These are phyloP conservation scores for Ursus arctos DNA, from an alignment of 2,113 vertebrate genomes.

Conservation along the genomic window DNA sequence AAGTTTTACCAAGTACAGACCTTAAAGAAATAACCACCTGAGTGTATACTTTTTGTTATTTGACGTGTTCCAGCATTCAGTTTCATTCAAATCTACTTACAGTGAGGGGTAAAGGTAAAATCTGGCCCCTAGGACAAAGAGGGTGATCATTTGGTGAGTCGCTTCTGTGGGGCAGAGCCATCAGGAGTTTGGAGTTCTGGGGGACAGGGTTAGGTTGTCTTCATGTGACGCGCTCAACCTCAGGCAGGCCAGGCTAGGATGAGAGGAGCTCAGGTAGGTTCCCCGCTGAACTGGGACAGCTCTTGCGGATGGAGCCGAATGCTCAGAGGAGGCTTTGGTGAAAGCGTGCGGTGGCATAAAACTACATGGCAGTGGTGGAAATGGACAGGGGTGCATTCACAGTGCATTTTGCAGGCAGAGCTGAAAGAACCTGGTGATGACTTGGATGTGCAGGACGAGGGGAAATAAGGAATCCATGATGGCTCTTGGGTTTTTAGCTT, in stretches of 20 bases:
- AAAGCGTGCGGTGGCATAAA: background rate
- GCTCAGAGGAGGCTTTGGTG: background rate
- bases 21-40: background rate
- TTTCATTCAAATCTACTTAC: background rate
- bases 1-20: background rate
- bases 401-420: background rate
- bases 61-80: background rate
- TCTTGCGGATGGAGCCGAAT: background rate
- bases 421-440: background rate
- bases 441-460: background rate
- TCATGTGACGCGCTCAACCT: background rate
- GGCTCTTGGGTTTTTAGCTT: background rate
- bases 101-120: background rate
- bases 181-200: background rate
- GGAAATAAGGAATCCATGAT: background rate
- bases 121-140: background rate
- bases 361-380: background rate
- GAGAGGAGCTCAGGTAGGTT: background rate
- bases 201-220: background rate
- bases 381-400: fast-evolving
- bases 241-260: background rate
- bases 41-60: background rate
- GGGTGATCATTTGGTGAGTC: background rate
- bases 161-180: background rate
- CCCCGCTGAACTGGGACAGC: background rate